Conservation (phyloP, 2,113 vertebrate species). For the Bubo scandiacus region DNA sequence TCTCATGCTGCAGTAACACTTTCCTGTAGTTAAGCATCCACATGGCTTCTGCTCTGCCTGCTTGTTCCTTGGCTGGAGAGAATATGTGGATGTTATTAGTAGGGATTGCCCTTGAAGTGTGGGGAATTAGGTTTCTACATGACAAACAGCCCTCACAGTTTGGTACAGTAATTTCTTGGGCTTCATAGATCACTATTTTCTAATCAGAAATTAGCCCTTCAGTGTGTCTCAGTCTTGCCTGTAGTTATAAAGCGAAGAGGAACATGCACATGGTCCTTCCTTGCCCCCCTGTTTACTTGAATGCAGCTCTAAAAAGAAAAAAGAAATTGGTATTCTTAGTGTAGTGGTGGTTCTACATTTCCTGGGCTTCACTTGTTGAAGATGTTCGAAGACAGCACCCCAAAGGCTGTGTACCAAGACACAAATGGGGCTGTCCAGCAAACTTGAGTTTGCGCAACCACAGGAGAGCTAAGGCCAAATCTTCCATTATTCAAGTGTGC, state of each 20-base stretch:
- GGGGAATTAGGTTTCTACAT: neutral
- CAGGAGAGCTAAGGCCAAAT: neutral
- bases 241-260: neutral
- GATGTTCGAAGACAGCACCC: neutral
- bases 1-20: neutral
- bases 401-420: rapidly evolving
- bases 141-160: neutral
- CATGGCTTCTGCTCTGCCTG: neutral
- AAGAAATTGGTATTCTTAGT: neutral
- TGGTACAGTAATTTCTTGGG: neutral
- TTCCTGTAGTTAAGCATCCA: neutral
- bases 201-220: neutral
- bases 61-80: neutral
- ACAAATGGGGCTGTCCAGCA: too few species aligned
- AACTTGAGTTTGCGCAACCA: neutral
- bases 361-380: neutral
- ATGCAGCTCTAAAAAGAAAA: neutral
- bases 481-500: neutral
- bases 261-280: neutral
- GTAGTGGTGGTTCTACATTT: rapidly evolving
- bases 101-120: neutral
- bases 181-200: neutral
- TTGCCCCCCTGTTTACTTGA: neutral
- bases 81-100: neutral
- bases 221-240: neutral